phyloP scores from a whole-genome alignment of 2,888 invertebrate genomes.

The Drosophila anceps region DNA sequence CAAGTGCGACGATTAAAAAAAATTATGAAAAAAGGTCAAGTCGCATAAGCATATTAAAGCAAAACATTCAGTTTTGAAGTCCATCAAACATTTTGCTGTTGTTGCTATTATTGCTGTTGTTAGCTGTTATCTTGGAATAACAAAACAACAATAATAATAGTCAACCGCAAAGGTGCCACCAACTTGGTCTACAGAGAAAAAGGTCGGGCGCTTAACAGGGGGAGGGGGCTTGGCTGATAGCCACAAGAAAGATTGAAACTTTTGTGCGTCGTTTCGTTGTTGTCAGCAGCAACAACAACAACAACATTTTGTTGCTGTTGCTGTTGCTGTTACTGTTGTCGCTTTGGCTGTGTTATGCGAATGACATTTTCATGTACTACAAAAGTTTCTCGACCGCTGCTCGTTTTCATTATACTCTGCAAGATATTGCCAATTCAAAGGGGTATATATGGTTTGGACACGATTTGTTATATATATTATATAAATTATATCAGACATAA shows the following conservation, averaged over 20 bases:
- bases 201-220: slow-evolving; percentile 4
- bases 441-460: not conserved
- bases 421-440: not conserved
- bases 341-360: slow-evolving; percentile 70
- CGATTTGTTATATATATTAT: no score
- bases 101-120: slow-evolving; percentile 18
- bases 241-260: slow-evolving; percentile 60
- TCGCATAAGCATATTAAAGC: slow-evolving; percentile 14
- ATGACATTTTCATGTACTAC: slow-evolving; percentile 80
- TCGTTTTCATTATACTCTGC: slow-evolving; percentile 56
- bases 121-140: slow-evolving; percentile 62
- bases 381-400: slow-evolving; percentile 76
- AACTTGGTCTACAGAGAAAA: slow-evolving; percentile 60
- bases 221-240: not conserved
- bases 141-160: slow-evolving; percentile 47
- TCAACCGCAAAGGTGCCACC: slow-evolving; percentile 72
- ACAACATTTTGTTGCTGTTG: slow-evolving; percentile 26
- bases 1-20: slow-evolving; percentile 54
- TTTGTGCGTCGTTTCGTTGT: slow-evolving; percentile 74
- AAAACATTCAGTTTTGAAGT: slow-evolving; percentile 67
- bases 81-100: slow-evolving; percentile 76
- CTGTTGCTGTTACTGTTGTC: slow-evolving; percentile 50
- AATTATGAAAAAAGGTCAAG: slow-evolving; percentile 45
- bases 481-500: no score
- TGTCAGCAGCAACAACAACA: slow-evolving; percentile 32